Percentiles rank a stretch among this genome's conserved stretches.
Evolutionary conservation across 2,797 vertebrate genomes (phyloP).

Genomic region (Amphiprion clarkii): DNA sequence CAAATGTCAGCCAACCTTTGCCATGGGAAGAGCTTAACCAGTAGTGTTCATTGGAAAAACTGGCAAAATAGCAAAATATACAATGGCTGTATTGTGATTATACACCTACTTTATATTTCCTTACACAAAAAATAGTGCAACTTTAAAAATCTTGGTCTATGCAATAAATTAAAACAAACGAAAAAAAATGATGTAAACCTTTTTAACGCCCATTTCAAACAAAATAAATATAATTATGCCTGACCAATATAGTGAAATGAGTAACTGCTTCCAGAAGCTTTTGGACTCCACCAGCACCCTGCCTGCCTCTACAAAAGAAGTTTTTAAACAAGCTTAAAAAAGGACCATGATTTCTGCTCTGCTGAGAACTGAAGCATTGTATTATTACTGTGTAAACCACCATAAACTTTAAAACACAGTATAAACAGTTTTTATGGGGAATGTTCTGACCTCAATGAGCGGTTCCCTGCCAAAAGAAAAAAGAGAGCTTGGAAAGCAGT

Average conservation of each 20-base stretch:
- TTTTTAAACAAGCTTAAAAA: conserved; percentile 7
- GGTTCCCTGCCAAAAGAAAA: conserved; percentile 40
- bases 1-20: neutral
- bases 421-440: conserved; percentile 54
- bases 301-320: conserved; percentile 12
- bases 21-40: neutral
- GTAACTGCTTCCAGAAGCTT: conserved; percentile 32
- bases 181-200: neutral
- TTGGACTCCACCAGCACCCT: conserved; percentile 4
- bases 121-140: neutral
- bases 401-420: conserved; percentile 32
- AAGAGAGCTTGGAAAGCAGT: conserved; percentile 36
- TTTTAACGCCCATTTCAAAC: neutral
- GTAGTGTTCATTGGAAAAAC: neutral
- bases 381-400: conserved; percentile 45
- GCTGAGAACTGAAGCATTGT: conserved; percentile 18
- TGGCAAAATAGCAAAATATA: neutral
- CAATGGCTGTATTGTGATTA: neutral
- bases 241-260: conserved; percentile 35
- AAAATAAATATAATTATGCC: conserved; percentile 18
- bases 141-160: neutral
- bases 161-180: neutral
- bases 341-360: conserved; percentile 13
- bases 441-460: conserved; percentile 62
- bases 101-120: neutral